Conservation (phyloP, 2,888 invertebrate genomes). For the Chironomus tentans region DNA sequence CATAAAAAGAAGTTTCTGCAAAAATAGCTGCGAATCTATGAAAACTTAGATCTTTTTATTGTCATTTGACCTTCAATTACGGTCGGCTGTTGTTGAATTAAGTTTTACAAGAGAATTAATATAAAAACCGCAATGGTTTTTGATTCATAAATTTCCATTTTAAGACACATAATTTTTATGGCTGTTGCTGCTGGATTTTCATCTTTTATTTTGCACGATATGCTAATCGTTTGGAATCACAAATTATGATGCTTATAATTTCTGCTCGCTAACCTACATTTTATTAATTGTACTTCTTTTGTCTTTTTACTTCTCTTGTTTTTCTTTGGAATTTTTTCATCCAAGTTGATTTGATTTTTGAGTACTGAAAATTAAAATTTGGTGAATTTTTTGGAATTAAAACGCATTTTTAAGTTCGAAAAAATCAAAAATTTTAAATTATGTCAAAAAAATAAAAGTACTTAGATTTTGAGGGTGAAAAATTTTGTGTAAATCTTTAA, state of each 20-base stretch:
- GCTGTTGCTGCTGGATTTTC: too few relatives aligned
- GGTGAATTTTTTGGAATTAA: neutral
- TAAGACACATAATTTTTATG: neutral
- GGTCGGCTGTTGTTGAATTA: too few relatives aligned
- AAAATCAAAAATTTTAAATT: too few relatives aligned
- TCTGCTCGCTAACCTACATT: constrained; percentile 1
- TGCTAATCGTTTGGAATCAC: neutral
- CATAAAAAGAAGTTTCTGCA: neutral
- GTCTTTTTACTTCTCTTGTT: neutral
- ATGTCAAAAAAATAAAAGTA: too few relatives aligned
- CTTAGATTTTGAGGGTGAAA: too few relatives aligned
- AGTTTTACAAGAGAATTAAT: neutral
- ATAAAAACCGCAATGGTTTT: neutral
- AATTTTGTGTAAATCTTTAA: too few relatives aligned
- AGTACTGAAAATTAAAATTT: too few relatives aligned
- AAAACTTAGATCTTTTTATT: neutral
- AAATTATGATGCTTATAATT: neutral
- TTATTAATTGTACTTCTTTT: neutral
- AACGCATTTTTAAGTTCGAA: neutral
- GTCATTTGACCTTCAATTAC: neutral
- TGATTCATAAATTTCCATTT: neutral
- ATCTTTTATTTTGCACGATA: constrained; percentile 1
- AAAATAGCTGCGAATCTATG: neutral
- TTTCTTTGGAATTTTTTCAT: neutral
- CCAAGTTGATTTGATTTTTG: too few relatives aligned